These are phyloP conservation scores for Talpa occidentalis DNA, from an alignment of 2,113 vertebrate species.

Conservation along the genomic window DNA sequence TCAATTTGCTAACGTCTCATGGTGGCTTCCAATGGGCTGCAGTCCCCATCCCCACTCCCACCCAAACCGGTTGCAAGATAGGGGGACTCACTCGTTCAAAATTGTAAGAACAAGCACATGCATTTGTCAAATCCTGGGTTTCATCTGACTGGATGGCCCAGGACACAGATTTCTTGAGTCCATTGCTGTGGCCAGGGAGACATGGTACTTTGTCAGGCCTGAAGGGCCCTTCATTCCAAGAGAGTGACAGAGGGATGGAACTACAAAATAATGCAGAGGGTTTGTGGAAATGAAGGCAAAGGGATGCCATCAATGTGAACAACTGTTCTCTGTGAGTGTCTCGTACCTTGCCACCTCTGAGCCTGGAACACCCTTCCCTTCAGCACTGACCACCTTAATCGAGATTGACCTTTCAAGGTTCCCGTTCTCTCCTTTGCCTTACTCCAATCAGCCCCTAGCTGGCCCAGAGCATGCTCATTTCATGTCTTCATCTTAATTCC, in stretches of 20 bases:
- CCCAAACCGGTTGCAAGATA: not conserved
- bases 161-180: not conserved
- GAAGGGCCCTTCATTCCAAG: not conserved
- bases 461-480: not conserved
- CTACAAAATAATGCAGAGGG: not conserved
- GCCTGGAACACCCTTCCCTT: not conserved
- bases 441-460: not conserved
- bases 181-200: not conserved
- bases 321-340: not conserved
- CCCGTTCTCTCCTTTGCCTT: not conserved
- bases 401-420: not conserved
- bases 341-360: not conserved
- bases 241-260: not conserved
- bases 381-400: not conserved
- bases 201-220: not conserved
- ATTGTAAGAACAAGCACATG: not conserved
- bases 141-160: not conserved
- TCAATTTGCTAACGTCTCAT: not conserved
- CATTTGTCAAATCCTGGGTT: not conserved
- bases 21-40: not conserved
- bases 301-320: not conserved
- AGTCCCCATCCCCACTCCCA: rapidly evolving
- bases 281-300: not conserved
- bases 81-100: not conserved
- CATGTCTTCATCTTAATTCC: slow-evolving; percentile 11